Base-by-base conservation (phyloP, 37 sponge, comb jelly and placozoan species). In the Crambe crambe region DNA sequence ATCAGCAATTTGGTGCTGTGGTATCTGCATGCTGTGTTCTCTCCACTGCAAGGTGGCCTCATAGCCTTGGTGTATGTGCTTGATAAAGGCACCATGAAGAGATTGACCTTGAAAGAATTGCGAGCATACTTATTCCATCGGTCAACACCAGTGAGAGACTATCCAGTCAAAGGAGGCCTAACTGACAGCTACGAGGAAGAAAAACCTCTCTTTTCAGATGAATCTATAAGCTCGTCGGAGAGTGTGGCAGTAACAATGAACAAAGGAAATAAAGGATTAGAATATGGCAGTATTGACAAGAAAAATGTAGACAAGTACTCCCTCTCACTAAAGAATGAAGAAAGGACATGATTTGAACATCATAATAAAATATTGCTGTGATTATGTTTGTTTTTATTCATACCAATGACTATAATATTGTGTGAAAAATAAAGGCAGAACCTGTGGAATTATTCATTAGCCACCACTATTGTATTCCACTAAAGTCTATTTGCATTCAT, bases 21-120 rank as follows among this genome's bases (percentile, higher is more conserved):
- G 78, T 20, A 63, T 4, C 69, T 91, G 21, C 87, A 91, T 23
- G 86, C 87, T 30, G n/a, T 91, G 18, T 44, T 77, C 42, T 66
- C 72, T 17, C 87, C 91, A 10, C 30, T 91, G 27, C 78, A 63
- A 23, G 86, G 86, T 9, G 88, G 77, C 1, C 43, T 74, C 0
- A 72, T 86, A 1, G 54, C 84, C 3, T 30, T 91, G 12, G 61
- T 77, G 20, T 91, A 75, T 77, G 59, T 59, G 1, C 73, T 91
- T 0, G 88, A 87, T 59, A 82, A 34, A 23, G 91, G 82, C 2
- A 91, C 87, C 0, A 32, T 47, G 0, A 22, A 44, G 1, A 63
- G 66, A 30, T 54, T 91, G 17, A 82, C 42, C 40, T 47, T 23
- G 21, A 62, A 22, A 0, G 26, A 63, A 22, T 0, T 82, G 25